Evolutionary conservation across 2,888 invertebrate genomes (phyloP), one percentile per base, ranked within the genome.

Genomic region (Trilocha varians): DNA sequence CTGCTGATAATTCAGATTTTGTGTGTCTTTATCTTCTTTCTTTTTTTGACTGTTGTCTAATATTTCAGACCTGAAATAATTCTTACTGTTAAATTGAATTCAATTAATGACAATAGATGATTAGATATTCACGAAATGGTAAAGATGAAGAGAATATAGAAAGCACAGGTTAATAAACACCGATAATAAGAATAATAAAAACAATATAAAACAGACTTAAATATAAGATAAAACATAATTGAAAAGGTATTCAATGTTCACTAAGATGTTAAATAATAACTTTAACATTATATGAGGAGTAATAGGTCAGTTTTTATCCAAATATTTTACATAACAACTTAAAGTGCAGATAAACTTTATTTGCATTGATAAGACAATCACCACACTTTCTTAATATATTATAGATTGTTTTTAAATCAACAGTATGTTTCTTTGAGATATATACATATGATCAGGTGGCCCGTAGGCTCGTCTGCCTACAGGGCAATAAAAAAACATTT

Each of bases 21-120:
- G 77, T 1, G 71, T 62, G 39, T 77, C 79, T 34, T 84, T 83
- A 5, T 80, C 78, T 45, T 84, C 84, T 48, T 83, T 84, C 54
- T 82, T 87, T 64, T 89, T 88, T 54, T 88, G 88, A 44, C 88
- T 71, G 59, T 75, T 88, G 62, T 89, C 88, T 82, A 88, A 76
- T 59, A 88, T 87, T 65, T 89, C 89, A 65, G 89, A 87, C 84
- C 90, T 90, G 79, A 5, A 86, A 87, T 6, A 25, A 9, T 25
- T 25, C 6, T 9, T 25, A 6, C 25, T 2, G 5, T 25, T 25
- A 25, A 11, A 11, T 9, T 25, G 25, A 25, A 25, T 25, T 25
- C 6, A 25, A 11, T 25, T 25, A 25, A n/a, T n/a, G 25, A 6
- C 25, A 25, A 18, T 18, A 18, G n/a, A n/a, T 18, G 11, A 25